Percentiles rank a stretch among this genome's conserved stretches.
Evolutionary conservation across 1,140 invertebrate genomes (phyloP).

Genomic region (Drosophila sp.): DNA sequence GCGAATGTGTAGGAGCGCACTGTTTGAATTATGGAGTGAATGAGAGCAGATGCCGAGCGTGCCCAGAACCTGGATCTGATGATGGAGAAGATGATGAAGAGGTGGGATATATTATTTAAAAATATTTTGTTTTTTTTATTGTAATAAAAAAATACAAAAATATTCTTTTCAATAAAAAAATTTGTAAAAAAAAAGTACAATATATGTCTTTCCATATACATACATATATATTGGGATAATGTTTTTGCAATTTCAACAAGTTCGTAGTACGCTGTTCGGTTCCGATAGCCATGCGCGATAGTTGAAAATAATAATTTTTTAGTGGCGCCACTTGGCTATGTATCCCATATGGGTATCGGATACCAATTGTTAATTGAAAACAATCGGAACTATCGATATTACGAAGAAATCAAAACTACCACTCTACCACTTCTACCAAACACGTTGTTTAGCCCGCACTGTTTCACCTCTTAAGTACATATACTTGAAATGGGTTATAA

Average conservation of each 20-base stretch:
- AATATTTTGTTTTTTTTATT: not conserved
- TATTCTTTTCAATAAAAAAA: too few relatives aligned
- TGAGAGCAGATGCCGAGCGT: slow-evolving; percentile 59
- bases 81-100: slow-evolving; percentile 34
- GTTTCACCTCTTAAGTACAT: too few relatives aligned
- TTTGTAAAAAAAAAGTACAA: not conserved
- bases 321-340: too few relatives aligned
- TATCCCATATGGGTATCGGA: too few relatives aligned
- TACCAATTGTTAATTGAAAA: too few relatives aligned
- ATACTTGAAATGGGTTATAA: slow-evolving; percentile 66
- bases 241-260: too few relatives aligned
- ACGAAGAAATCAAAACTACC: too few relatives aligned
- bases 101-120: not conserved
- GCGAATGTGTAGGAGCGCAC: slow-evolving; percentile 93
- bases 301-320: too few relatives aligned
- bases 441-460: slow-evolving; percentile 16
- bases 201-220: not conserved
- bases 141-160: not conserved
- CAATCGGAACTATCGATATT: not conserved
- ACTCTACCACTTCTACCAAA: not conserved
- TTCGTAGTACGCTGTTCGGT: too few relatives aligned
- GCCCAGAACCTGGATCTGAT: slow-evolving; percentile 53
- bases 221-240: too few relatives aligned
- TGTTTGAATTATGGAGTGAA: slow-evolving; percentile 86
- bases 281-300: too few relatives aligned